phyloP scores from a whole-genome alignment of 2,888 invertebrate genomes.

The Cerceris rybyensis region DNA sequence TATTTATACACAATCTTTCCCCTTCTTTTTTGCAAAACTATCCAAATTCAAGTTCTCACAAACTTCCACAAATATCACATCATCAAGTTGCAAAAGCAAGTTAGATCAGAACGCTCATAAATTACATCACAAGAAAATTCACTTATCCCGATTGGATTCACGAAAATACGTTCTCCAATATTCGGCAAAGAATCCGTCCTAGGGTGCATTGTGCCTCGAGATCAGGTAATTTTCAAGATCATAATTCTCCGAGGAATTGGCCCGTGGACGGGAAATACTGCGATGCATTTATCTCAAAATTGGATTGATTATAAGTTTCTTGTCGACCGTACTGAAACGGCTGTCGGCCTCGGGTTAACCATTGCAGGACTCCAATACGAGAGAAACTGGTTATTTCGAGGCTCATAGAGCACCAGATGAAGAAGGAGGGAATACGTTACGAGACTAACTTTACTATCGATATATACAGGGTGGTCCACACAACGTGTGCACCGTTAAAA shows the following conservation, averaged over 20 bases:
- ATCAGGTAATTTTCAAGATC: slow-evolving; percentile 44
- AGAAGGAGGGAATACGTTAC: slow-evolving; percentile 51
- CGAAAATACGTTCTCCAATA: background rate
- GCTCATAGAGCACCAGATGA: slow-evolving; percentile 48
- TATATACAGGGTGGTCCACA: slow-evolving; percentile 39
- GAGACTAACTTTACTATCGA: slow-evolving; percentile 51
- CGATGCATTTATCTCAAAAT: slow-evolving; percentile 56
- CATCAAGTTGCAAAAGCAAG: too few relatives aligned
- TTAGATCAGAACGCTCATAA: too few relatives aligned
- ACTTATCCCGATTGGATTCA: too few relatives aligned
- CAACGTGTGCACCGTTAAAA: too few relatives aligned
- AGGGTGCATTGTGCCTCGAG: slow-evolving; percentile 19
- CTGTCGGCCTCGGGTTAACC: slow-evolving; percentile 32
- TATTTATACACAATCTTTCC: too few relatives aligned
- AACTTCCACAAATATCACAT: too few relatives aligned
- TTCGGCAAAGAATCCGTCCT: slow-evolving; percentile 4
- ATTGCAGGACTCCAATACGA: slow-evolving; percentile 37
- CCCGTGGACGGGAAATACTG: slow-evolving; percentile 37
- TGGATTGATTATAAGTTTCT: slow-evolving; percentile 60
- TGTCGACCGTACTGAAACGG: background rate
- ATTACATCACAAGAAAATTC: too few relatives aligned
- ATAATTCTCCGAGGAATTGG: slow-evolving; percentile 41
- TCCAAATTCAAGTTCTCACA: too few relatives aligned
- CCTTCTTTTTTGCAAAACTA: too few relatives aligned
- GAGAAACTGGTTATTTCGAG: slow-evolving; percentile 58